Evolutionary conservation across 2,888 invertebrate species (phyloP).

Genomic region (Sarcophaga variegata): DNA sequence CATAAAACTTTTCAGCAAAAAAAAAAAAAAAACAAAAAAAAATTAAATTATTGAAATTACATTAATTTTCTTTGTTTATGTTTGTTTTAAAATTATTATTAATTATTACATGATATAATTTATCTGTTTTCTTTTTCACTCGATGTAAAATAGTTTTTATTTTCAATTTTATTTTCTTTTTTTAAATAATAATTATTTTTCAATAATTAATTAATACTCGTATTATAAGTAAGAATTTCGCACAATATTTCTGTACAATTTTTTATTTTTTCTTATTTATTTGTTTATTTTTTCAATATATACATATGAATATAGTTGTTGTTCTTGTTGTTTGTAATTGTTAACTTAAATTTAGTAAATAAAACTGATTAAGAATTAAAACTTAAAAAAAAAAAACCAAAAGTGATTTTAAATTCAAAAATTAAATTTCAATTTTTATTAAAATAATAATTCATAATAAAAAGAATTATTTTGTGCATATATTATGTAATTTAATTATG

Average conservation of each 20-base stretch:
- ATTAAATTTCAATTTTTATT: background rate
- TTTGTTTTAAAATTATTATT: slow-evolving; percentile 23
- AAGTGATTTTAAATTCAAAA: background rate
- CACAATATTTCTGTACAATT: slow-evolving; percentile 66
- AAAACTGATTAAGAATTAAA: slow-evolving; percentile 47
- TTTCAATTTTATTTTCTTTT: slow-evolving; percentile 15
- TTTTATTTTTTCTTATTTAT: slow-evolving; percentile 22
- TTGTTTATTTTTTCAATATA: slow-evolving; percentile 42
- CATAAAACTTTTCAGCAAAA: background rate
- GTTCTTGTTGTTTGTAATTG: slow-evolving; percentile 70
- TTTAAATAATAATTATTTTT: slow-evolving; percentile 28
- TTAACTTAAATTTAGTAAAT: slow-evolving; percentile 62
- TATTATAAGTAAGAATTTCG: slow-evolving; percentile 62
- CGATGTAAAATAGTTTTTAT: slow-evolving; percentile 16
- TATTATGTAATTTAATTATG: background rate
- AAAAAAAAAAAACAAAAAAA: slow-evolving; percentile 18
- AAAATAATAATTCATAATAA: background rate
- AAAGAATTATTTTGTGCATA: too few relatives aligned
- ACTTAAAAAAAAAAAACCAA: background rate
- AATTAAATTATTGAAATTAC: too few relatives aligned
- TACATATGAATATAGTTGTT: slow-evolving; percentile 70
- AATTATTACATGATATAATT: slow-evolving; percentile 5
- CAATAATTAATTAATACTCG: background rate
- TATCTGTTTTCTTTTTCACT: slow-evolving; percentile 16
- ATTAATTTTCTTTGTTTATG: slow-evolving; percentile 18